Conservation (phyloP, 2,888 invertebrate genomes). For the Heliconius cydno region DNA sequence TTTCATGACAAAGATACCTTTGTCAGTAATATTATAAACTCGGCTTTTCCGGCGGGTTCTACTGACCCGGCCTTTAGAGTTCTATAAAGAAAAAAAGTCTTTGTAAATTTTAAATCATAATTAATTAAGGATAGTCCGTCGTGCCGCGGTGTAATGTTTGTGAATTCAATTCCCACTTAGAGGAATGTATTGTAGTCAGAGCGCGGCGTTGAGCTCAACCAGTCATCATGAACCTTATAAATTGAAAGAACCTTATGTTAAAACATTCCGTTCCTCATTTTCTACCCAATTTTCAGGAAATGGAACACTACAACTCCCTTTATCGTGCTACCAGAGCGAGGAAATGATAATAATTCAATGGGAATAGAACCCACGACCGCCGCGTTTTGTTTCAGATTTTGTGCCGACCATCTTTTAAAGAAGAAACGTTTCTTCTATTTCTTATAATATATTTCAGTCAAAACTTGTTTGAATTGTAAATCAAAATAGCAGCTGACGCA, state of each 20-base stretch:
- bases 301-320: neutral
- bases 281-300: neutral
- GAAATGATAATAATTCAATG: neutral
- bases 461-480: slow-evolving; percentile 26
- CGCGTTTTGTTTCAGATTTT: too few relatives aligned
- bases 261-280: neutral
- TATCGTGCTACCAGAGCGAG: neutral
- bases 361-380: too few relatives aligned
- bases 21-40: slow-evolving; percentile 4
- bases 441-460: neutral
- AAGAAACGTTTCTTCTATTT: neutral
- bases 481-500: slow-evolving; percentile 20
- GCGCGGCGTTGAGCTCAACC: too few relatives aligned
- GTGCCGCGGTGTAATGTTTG: too few relatives aligned
- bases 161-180: too few relatives aligned
- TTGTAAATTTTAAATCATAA: neutral
- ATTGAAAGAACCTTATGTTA: neutral
- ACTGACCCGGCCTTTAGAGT: neutral
- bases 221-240: too few relatives aligned
- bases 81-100: neutral
- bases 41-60: neutral
- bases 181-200: too few relatives aligned
- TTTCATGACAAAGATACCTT: slow-evolving; percentile 4
- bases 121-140: neutral
- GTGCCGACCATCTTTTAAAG: neutral